Evolutionary conservation across 1,140 invertebrate species (phyloP), one percentile per base, ranked within the genome.

Genomic region (Galleria mellonella): DNA sequence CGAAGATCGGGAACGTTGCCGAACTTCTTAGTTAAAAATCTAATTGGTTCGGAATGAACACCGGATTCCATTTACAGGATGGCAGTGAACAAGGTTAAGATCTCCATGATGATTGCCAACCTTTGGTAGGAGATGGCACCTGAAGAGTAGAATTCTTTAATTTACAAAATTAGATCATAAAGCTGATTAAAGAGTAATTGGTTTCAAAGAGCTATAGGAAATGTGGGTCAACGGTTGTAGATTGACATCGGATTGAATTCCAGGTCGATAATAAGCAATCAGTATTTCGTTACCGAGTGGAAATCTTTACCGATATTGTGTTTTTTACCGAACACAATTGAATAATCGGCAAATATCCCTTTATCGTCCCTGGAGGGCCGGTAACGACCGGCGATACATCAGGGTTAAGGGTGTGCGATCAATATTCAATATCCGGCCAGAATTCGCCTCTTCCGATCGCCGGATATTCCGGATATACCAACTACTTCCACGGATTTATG

Each of bases 341-440:
- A 72, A 68, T 65, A 72, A 73, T 68, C 54, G 59, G 37, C 44
- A 54, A 62, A 66, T 69, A 72, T 64, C 63, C 61, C 54, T 72
- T 69, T 68, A 71, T 69, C 63, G 56, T 57, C 48, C 41, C 51
- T 55, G 54, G 54, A 62, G 62, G 65, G 66, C 52, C 61, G 61
- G 62, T 73, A 76, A 79, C 73, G 64, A 72, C 62, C 49, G 52
- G 31, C 67, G 68, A 72, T 81, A 79, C 69, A 71, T 75, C 73
- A 79, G 76, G 64, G 73, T 73, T 76, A 75, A 79, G 79, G 72
- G 75, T 72, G 63, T 69, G 44, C 74, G 74, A 81, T 83, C 79
- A 78, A 83, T 83, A 83, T 77, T 79, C 79, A 79, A 83, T 83
- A 83, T 82, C 79, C 79, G 79, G 64, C 49, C 54, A 61, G 67